phyloP scores from a whole-genome alignment of 2,888 invertebrate species.

The Chrysopilus asiliformis region DNA sequence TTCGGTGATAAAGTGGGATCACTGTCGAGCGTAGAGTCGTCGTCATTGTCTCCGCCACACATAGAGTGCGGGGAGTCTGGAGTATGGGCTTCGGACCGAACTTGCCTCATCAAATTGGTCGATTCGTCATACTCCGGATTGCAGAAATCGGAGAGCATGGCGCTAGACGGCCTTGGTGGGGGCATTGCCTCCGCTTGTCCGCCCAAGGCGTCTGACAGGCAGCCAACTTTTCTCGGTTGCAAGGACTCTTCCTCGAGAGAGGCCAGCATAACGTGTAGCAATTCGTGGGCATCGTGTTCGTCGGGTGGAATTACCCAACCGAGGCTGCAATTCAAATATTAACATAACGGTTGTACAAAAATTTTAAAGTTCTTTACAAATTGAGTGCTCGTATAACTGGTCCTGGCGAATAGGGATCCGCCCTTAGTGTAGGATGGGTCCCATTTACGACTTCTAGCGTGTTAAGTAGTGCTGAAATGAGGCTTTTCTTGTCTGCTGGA shows the following conservation, averaged over 20 bases:
- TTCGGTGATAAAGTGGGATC: slow-evolving; percentile 23
- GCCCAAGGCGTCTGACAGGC: slow-evolving; percentile 61
- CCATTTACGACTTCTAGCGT: slow-evolving; percentile 66
- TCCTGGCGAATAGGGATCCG: slow-evolving; percentile 45
- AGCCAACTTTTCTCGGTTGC: slow-evolving; percentile 40
- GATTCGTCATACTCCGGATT: slow-evolving; percentile 34
- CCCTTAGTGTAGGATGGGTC: slow-evolving; percentile 51
- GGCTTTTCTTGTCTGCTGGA: slow-evolving; percentile 50
- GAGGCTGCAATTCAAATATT: no score
- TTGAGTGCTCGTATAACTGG: slow-evolving; percentile 58
- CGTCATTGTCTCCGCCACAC: slow-evolving; percentile 29
- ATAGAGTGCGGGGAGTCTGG: slow-evolving; percentile 36
- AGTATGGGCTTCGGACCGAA: slow-evolving; percentile 34
- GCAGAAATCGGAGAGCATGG: slow-evolving; percentile 35
- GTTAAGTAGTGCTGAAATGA: slow-evolving; percentile 58
- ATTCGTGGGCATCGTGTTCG: slow-evolving; percentile 89
- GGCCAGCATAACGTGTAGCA: slow-evolving; percentile 78
- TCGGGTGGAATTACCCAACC: slow-evolving; percentile 82
- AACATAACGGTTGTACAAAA: no score
- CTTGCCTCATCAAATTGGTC: slow-evolving; percentile 30
- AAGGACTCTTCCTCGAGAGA: slow-evolving; percentile 76
- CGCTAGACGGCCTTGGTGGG: slow-evolving; percentile 42
- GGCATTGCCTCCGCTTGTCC: slow-evolving; percentile 41
- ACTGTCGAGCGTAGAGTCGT: slow-evolving; percentile 13
- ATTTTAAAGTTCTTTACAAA: no score